phyloP scores from a whole-genome alignment of 2,888 invertebrate genomes.

The Habrosyne pyritoides region DNA sequence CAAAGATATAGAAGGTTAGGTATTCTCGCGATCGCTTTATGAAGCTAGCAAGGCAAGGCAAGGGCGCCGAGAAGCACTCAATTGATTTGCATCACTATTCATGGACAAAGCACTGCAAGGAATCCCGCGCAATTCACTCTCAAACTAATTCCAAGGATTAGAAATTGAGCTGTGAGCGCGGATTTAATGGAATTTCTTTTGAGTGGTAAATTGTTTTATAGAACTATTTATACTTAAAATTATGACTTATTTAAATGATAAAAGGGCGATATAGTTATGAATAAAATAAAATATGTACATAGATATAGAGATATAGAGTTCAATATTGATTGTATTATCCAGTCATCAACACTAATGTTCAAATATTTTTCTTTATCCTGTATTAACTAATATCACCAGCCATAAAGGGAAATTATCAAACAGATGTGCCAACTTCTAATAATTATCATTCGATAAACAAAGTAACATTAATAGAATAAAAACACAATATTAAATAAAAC shows the following conservation, averaged over 20 bases:
- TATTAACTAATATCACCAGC: too few relatives aligned
- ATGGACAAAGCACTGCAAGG: conserved; percentile 60
- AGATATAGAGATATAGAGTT: too few relatives aligned
- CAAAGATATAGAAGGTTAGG: conserved; percentile 39
- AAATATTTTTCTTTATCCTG: too few relatives aligned
- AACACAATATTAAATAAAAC: background rate
- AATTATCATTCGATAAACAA: conserved; percentile 1
- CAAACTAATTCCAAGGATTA: conserved; percentile 61
- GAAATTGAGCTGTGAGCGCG: conserved; percentile 50
- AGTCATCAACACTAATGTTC: too few relatives aligned
- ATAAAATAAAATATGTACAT: too few relatives aligned
- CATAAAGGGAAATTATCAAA: too few relatives aligned
- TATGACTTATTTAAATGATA: too few relatives aligned
- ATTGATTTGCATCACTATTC: conserved; percentile 71
- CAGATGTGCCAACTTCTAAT: too few relatives aligned
- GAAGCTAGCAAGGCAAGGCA: conserved; percentile 28
- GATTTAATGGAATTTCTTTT: conserved; percentile 47
- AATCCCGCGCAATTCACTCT: conserved; percentile 62
- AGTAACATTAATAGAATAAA: background rate
- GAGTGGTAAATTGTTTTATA: conserved; percentile 21
- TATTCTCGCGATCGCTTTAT: conserved; percentile 60
- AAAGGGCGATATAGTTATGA: too few relatives aligned
- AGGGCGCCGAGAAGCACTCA: conserved; percentile 43
- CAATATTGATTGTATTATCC: too few relatives aligned
- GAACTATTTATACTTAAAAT: background rate